Percentiles rank a stretch among this genome's conserved stretches.
phyloP scores from a whole-genome alignment of 1,140 invertebrate genomes.

The Drosophila fuyamai region DNA sequence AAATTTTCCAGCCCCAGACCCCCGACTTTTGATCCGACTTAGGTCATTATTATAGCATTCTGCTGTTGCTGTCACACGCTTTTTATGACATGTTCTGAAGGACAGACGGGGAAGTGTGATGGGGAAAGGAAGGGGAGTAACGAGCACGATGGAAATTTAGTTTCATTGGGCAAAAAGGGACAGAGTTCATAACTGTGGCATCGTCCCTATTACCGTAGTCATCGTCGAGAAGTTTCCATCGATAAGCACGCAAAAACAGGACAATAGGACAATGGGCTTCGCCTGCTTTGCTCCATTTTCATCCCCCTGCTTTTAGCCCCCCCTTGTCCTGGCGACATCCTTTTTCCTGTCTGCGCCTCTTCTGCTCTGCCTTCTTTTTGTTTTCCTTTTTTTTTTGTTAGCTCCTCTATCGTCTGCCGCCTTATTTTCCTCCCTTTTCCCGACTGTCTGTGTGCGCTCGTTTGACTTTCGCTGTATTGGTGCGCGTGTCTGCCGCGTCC shows the following conservation, averaged over 20 bases:
- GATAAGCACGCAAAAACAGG: conserved; percentile 46
- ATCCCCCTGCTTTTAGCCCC: background rate
- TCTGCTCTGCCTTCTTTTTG: conserved; percentile 17
- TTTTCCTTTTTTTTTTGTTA: conserved; percentile 4
- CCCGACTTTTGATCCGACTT: conserved; percentile 29
- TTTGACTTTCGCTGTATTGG: conserved; percentile 60
- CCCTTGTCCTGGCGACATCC: conserved; percentile 62
- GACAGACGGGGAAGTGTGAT: conserved; percentile 40
- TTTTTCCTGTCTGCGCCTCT: conserved; percentile 69
- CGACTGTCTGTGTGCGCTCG: conserved; percentile 53
- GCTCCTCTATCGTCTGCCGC: conserved; percentile 22
- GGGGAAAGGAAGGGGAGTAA: conserved; percentile 12
- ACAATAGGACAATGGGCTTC: conserved; percentile 50
- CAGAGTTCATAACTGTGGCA: conserved; percentile 48
- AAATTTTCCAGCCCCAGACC: conserved; percentile 26
- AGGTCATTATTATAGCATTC: conserved; percentile 27
- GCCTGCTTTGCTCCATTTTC: conserved; percentile 3
- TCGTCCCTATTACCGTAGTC: conserved; percentile 31
- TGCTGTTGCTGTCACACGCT: conserved; percentile 33
- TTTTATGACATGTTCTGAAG: conserved; percentile 70
- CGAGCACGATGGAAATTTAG: background rate
- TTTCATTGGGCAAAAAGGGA: conserved; percentile 32
- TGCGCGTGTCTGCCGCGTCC: conserved; percentile 78
- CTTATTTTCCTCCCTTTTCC: conserved; percentile 15
- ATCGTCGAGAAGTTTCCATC: conserved; percentile 29